A percentile compares a stretch with the other conserved stretches of the same genome.
These are phyloP conservation scores for Edolisoma coerulescens DNA, from an alignment of 2,113 vertebrate species.

Conservation along the genomic window DNA sequence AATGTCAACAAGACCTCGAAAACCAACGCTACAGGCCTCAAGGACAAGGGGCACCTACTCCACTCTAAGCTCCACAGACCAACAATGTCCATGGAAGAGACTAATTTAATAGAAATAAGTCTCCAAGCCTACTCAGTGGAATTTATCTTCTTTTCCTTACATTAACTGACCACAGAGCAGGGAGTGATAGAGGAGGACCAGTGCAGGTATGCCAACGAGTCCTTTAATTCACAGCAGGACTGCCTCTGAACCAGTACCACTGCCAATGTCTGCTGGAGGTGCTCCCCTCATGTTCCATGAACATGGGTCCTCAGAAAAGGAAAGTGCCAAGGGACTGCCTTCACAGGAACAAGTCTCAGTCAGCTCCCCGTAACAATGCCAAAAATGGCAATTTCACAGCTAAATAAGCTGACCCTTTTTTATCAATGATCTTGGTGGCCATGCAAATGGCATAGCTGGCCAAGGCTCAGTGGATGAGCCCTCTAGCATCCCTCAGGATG, in stretches of 20 bases:
- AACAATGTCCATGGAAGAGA: neutral
- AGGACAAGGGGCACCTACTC: neutral
- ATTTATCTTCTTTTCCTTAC: neutral
- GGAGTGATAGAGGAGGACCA: neutral
- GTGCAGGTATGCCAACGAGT: rapidly evolving
- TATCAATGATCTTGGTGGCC: neutral
- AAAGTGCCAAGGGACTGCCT: neutral
- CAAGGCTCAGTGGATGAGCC: rapidly evolving
- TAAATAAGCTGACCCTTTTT: neutral
- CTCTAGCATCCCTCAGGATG: neutral
- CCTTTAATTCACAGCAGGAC: neutral
- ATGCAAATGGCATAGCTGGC: too few relatives aligned
- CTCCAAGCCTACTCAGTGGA: neutral
- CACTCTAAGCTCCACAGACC: neutral
- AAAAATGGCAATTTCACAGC: neutral
- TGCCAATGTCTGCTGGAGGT: neutral
- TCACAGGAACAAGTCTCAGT: neutral
- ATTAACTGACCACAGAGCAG: neutral
- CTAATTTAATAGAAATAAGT: neutral
- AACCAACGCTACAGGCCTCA: neutral
- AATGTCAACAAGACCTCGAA: neutral
- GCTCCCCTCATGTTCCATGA: neutral
- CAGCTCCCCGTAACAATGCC: neutral
- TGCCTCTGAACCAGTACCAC: neutral
- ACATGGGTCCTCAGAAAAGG: rapidly evolving